Evolutionary conservation across 2,888 invertebrate species (phyloP), one percentile per base, ranked within the genome.

Genomic region (Sturmia bella): DNA sequence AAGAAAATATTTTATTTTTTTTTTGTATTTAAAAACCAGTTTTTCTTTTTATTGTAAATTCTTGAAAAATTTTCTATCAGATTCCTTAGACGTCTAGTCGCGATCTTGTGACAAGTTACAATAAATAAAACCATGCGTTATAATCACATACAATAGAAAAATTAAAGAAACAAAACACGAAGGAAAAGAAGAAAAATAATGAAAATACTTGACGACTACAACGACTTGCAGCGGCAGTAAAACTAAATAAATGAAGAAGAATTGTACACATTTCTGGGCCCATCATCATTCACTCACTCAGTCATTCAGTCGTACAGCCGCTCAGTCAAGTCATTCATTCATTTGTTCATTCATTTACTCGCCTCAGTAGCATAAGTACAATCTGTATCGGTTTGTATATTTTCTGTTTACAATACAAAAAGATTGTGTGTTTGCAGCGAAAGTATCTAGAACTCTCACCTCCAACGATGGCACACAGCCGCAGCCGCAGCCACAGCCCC

Each of bases 361-460:
- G 54, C 68, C 45, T 61, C 43, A 3, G 64, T 24, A 24, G 59
- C 52, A 54, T 54, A 24, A 45, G 69, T 45, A 69, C n/a, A n/a
- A n/a, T 50, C 17, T 48, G 39, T 68, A 43, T 27, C 27, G 27
- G 32, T 7, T 32, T 57, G 24, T 54, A 45, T 48, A 17, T 41
- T 32, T 69, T 68, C 11, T 77, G 61, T 77, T 70, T 64, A 70
- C 66, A 52, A 56, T 69, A 66, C 39, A 63, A 66, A 76, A 64
- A 66, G 39, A 68, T 76, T 80, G 39, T 80, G 75, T 81, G 64
- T 81, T 82, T 64, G 61, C 79, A 70, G 87, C 85, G 85, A 88
- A 88, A 87, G 88, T 89, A 87, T 88, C 87, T 88, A 89, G 88
- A 89, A 88, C 88, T 88, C 87, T 85, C 84, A 84, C 84, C 83